phyloP scores from a whole-genome alignment of 2,797 vertebrate species.

The Spatula clypeata region DNA sequence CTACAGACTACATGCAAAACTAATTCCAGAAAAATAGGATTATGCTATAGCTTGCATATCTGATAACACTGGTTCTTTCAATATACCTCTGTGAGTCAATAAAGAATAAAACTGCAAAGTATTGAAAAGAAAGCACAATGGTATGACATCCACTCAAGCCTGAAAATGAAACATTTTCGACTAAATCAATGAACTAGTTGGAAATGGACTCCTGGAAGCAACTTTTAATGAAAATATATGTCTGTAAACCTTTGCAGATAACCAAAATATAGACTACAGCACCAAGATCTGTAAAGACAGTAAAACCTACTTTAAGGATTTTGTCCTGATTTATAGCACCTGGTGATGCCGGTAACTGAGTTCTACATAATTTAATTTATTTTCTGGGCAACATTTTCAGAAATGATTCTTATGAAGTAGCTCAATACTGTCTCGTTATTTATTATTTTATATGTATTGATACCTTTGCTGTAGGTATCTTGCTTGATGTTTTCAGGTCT shows the following conservation, averaged over 20 bases:
- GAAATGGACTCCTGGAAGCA: constrained; percentile 1
- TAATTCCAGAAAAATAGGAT: neutral
- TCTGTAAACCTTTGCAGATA: neutral
- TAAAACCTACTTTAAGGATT: neutral
- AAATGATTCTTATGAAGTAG: neutral
- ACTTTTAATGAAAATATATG: neutral
- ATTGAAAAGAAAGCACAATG: neutral
- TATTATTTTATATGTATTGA: neutral
- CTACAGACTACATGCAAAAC: neutral
- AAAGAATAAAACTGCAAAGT: neutral
- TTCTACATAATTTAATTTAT: neutral
- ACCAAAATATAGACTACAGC: neutral
- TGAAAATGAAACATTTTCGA: constrained; percentile 2
- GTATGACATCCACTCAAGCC: neutral
- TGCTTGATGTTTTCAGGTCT: neutral
- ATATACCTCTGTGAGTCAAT: neutral
- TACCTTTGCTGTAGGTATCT: neutral
- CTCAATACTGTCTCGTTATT: neutral
- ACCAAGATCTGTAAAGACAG: neutral
- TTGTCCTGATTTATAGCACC: neutral
- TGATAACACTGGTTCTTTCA: neutral
- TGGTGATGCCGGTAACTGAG: neutral
- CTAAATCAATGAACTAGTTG: neutral
- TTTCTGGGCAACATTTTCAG: neutral
- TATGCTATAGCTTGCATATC: neutral